These are phyloP conservation scores for Protonibea diacanthus DNA, from an alignment of 2,797 vertebrate species.

Conservation along the genomic window DNA sequence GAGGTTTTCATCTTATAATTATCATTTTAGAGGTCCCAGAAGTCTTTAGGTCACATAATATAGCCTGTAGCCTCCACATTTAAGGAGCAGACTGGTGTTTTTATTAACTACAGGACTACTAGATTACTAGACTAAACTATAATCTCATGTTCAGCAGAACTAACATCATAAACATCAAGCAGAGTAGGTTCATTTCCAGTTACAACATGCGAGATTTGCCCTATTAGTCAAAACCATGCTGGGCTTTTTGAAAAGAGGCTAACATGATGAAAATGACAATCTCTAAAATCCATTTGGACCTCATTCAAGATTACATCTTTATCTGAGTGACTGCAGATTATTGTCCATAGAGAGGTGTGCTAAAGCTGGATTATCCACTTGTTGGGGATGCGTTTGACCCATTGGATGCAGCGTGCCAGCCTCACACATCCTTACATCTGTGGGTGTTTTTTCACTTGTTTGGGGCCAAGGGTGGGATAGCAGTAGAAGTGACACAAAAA, in stretches of 20 bases:
- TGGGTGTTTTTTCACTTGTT: slow-evolving; percentile 71
- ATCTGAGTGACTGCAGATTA: slow-evolving; percentile 84
- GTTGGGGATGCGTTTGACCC: slow-evolving; percentile 81
- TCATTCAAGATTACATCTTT: slow-evolving; percentile 81
- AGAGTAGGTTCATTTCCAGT: slow-evolving; percentile 56
- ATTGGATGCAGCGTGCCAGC: slow-evolving; percentile 72
- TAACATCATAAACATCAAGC: slow-evolving; percentile 49
- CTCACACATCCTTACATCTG: slow-evolving; percentile 80
- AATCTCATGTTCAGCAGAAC: slow-evolving; percentile 40
- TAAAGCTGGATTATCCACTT: slow-evolving; percentile 86
- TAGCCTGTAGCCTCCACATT: slow-evolving; percentile 22
- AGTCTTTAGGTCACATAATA: slow-evolving; percentile 23
- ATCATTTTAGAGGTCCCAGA: slow-evolving; percentile 1
- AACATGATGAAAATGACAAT: slow-evolving; percentile 78
- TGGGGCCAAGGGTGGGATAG: slow-evolving; percentile 55
- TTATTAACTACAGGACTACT: slow-evolving; percentile 34
- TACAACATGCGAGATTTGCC: slow-evolving; percentile 59
- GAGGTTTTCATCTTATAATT: not conserved
- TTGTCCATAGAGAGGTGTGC: slow-evolving; percentile 85
- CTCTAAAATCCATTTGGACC: slow-evolving; percentile 84
- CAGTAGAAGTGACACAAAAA: slow-evolving; percentile 78
- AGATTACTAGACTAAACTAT: slow-evolving; percentile 40
- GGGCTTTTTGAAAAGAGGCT: slow-evolving; percentile 78
- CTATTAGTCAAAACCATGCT: slow-evolving; percentile 47
- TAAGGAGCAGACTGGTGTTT: slow-evolving; percentile 40